A percentile compares a stretch with the other conserved stretches of the same genome.
These are phyloP conservation scores for Alouatta palliata DNA, from an alignment of 2,113 vertebrate species.

Conservation along the genomic window DNA sequence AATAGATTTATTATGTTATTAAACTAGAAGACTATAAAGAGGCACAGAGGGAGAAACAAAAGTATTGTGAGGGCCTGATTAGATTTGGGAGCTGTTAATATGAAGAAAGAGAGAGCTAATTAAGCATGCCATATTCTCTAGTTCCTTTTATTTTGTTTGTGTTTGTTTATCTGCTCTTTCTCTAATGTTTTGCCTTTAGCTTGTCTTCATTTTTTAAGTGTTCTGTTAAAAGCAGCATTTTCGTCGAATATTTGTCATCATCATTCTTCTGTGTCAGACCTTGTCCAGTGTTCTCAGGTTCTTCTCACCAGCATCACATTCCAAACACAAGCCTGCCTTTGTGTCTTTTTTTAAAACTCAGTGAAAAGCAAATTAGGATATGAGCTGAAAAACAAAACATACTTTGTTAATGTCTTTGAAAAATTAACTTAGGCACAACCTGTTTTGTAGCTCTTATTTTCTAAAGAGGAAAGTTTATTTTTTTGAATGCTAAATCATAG, in stretches of 20 bases:
- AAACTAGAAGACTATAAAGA: background rate
- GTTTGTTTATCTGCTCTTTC: slow-evolving; percentile 29
- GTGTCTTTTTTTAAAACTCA: background rate
- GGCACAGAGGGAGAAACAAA: slow-evolving; percentile 1
- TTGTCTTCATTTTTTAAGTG: slow-evolving; percentile 6
- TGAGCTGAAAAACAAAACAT: background rate
- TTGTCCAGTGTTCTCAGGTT: background rate
- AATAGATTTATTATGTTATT: background rate
- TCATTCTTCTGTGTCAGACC: slow-evolving; percentile 10
- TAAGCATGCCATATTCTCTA: background rate
- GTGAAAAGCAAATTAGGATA: slow-evolving; percentile 28
- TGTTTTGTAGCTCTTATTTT: slow-evolving; percentile 15
- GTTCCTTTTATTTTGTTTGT: background rate
- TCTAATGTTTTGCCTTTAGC: background rate
- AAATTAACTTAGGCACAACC: background rate
- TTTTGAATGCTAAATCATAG: background rate
- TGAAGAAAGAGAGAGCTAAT: background rate
- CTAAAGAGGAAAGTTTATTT: slow-evolving; percentile 36
- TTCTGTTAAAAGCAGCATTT: slow-evolving; percentile 25
- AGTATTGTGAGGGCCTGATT: background rate
- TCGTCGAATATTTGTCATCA: background rate
- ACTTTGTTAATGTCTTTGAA: background rate
- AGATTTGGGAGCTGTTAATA: background rate
- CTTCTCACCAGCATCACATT: background rate
- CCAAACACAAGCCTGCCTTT: background rate